Evolutionary conservation across 2,797 vertebrate species (phyloP).

Genomic region (Gallinago nigripennis): DNA sequence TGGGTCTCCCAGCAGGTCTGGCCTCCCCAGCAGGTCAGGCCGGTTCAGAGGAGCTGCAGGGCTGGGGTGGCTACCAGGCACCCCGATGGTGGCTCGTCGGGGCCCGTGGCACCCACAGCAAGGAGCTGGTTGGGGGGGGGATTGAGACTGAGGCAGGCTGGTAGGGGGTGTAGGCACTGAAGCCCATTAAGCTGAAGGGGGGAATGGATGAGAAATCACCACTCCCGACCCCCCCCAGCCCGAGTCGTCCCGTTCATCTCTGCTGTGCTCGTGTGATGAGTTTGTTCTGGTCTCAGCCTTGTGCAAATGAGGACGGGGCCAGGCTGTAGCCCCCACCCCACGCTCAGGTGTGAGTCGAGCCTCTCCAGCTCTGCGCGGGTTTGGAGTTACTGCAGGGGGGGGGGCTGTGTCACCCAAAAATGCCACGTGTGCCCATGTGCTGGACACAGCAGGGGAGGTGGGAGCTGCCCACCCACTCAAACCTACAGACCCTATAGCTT

Average conservation of each 20-base stretch:
- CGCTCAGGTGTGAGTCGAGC: rapidly evolving
- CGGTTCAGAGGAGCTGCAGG: background rate
- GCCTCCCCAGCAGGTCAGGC: background rate
- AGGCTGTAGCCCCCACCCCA: rapidly evolving
- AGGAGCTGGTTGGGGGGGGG: background rate
- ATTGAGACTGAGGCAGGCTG: background rate
- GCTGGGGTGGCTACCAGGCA: background rate
- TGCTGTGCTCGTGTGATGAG: background rate
- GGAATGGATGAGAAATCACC: background rate
- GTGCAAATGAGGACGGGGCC: background rate
- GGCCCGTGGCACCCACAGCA: background rate
- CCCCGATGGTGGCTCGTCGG: rapidly evolving
- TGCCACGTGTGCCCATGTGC: no score
- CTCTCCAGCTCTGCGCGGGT: background rate
- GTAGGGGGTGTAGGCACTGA: background rate
- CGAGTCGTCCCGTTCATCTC: background rate
- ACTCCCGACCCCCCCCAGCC: rapidly evolving
- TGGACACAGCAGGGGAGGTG: background rate
- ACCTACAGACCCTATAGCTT: background rate
- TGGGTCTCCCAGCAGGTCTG: background rate
- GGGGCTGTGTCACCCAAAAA: background rate
- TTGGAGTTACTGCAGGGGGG: background rate
- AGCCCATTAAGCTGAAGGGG: background rate
- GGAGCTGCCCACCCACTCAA: background rate
- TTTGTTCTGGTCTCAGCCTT: background rate